Conservation (phyloP, 2,888 invertebrate species). For the Beris chalybata region DNA sequence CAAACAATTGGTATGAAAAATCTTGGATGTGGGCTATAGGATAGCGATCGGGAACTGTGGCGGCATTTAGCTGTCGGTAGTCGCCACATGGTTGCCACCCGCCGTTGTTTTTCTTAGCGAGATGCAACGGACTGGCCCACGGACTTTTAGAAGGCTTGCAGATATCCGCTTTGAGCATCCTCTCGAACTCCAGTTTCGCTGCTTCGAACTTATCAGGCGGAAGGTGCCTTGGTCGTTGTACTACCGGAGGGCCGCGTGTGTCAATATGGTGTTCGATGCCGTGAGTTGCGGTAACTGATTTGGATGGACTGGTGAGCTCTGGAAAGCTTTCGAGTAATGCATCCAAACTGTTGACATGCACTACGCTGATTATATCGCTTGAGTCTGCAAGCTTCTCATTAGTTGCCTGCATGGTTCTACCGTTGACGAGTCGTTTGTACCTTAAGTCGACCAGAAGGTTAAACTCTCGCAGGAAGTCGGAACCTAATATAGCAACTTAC, state of each 20-base stretch:
- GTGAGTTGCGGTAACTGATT: too few relatives aligned
- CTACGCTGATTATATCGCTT: too few relatives aligned
- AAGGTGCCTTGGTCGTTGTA: neutral
- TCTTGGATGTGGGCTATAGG: neutral
- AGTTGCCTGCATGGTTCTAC: too few relatives aligned
- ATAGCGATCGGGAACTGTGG: neutral
- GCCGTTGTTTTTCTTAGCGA: conserved; percentile 43
- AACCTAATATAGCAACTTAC: neutral
- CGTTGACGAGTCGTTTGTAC: too few relatives aligned
- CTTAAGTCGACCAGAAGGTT: neutral
- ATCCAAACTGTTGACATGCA: too few relatives aligned
- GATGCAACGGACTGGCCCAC: conserved; percentile 52
- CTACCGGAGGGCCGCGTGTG: conserved; percentile 13
- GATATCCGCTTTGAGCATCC: conserved; percentile 47
- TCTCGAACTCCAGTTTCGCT: conserved; percentile 30
- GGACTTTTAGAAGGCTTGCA: conserved; percentile 51
- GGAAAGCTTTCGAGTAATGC: too few relatives aligned
- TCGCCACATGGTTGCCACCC: conserved; percentile 48
- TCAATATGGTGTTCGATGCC: conserved; percentile 1
- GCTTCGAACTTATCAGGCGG: neutral
- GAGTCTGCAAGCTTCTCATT: too few relatives aligned
- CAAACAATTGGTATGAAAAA: conserved; percentile 38
- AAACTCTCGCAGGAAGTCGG: neutral
- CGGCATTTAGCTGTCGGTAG: conserved; percentile 45
- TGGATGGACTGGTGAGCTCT: too few relatives aligned